Base-by-base conservation (phyloP, 2,888 invertebrate genomes). In the Yponomeuta plumbellus region DNA sequence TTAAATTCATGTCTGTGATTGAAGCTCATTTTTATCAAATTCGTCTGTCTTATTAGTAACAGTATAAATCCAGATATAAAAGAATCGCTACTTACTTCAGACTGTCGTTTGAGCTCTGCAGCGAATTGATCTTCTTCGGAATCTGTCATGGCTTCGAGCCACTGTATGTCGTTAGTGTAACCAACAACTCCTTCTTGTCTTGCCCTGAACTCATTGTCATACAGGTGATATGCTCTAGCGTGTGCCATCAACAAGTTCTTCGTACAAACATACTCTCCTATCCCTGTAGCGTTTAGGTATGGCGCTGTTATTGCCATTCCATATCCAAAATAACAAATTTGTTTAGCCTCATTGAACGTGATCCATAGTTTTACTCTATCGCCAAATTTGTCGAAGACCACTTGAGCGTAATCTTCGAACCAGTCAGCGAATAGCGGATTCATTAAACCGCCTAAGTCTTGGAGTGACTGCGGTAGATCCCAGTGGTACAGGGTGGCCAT, bases 291-390 rank as follows among this genome's bases (percentile, higher is more conserved):
- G 10, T 74, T 72, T 2, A 78, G 67, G 65, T 75, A 78, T 4
- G 88, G 88, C 44, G 87, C 85, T 22, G 39, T 66, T 1, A 0
- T 4, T 0, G 10, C 34, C 21, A 5, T 11, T 0, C 67, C 69
- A 52, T 69, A 69, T 8, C 69, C 69, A 4, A 66, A 58, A n/a
- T 57, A 58, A 58, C 65, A 65, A 3, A 65, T 20, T 34, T 65
- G 26, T 34, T 40, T 57, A 6, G 65, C 94, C 73, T 94, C 94
- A 74, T 94, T 94, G 66, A 94, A 84, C 0, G 94, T 94, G 0
- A 93, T 90, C 94, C 94, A 94, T 39, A 83, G 74, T 74, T 68
- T 91, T 6, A 93, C 89, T 67, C 92, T 86, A 69, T 88, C 86
- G 0, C 92, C 93, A 67, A 86, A 92, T 73, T 88, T 78, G 61